These are phyloP conservation scores for Ophion ventricosus DNA, from an alignment of 2,888 invertebrate species.

Conservation along the genomic window DNA sequence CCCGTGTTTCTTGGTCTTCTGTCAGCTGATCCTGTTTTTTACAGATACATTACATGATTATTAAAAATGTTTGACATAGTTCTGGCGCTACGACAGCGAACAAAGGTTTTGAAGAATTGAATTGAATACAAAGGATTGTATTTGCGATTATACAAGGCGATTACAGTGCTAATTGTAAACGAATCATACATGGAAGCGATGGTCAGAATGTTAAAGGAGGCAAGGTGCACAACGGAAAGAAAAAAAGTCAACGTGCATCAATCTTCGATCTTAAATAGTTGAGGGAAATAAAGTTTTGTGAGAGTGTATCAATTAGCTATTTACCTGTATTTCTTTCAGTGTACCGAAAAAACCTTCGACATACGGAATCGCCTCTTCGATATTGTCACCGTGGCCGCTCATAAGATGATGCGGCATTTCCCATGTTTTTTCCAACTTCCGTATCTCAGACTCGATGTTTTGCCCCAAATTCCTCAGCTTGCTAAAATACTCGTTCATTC, in stretches of 20 bases:
- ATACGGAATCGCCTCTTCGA: conserved; percentile 25
- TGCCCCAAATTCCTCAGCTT: conserved; percentile 26
- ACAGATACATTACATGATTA: not conserved
- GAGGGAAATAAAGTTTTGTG: not conserved
- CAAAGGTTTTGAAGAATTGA: not conserved
- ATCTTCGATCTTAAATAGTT: not conserved
- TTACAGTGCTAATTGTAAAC: no score
- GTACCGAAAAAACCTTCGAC: conserved; percentile 46
- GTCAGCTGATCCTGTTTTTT: conserved; percentile 38
- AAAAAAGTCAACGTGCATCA: not conserved
- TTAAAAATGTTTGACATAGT: not conserved
- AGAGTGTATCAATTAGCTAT: not conserved
- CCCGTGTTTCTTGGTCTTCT: conserved; percentile 15
- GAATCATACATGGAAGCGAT: not conserved
- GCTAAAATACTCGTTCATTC: conserved; percentile 36
- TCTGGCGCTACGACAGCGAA: not conserved
- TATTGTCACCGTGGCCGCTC: conserved; percentile 43
- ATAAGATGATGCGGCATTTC: conserved; percentile 49
- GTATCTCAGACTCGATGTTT: conserved; percentile 40
- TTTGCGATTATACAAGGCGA: no score
- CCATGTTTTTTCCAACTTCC: conserved; percentile 55
- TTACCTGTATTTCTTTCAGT: conserved; percentile 51
- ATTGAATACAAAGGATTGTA: not conserved
- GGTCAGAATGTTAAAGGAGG: no score
- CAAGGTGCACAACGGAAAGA: no score